phyloP scores from a whole-genome alignment of 2,888 invertebrate genomes.

The Cephus pulcher region DNA sequence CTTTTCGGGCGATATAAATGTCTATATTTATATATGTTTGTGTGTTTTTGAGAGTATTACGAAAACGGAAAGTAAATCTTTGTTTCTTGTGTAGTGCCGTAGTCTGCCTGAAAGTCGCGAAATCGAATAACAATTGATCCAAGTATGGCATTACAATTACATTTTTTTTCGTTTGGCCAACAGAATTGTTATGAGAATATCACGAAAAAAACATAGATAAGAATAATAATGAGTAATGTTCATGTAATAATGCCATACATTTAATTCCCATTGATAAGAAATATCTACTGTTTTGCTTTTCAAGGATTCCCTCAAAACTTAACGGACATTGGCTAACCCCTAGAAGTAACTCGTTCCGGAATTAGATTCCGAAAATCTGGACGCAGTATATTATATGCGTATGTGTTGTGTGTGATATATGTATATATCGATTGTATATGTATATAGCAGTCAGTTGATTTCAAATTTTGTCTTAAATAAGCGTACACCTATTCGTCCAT shows the following conservation, averaged over 20 bases:
- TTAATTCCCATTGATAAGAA: conserved; percentile 9
- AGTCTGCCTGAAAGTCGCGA: background rate
- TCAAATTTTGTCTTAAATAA: background rate
- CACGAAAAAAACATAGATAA: background rate
- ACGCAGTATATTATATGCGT: background rate
- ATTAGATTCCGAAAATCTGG: background rate
- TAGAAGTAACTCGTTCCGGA: background rate
- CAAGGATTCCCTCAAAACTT: background rate
- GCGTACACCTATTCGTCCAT: background rate
- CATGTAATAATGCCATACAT: conserved; percentile 6
- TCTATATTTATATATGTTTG: background rate
- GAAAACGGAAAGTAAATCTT: background rate
- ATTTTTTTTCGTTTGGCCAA: background rate
- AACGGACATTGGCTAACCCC: background rate
- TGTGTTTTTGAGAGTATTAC: background rate
- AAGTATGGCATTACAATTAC: background rate
- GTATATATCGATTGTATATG: background rate
- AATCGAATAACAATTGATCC: background rate
- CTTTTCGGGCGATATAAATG: background rate
- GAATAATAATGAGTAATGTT: conserved; percentile 6
- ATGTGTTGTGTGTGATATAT: background rate
- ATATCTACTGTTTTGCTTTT: background rate
- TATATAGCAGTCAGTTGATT: background rate
- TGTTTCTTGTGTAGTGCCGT: background rate
- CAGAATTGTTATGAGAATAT: conserved; percentile 5